These are phyloP conservation scores for Ctenodactylus gundi DNA, from an alignment of 2,113 vertebrate genomes.

Conservation along the genomic window DNA sequence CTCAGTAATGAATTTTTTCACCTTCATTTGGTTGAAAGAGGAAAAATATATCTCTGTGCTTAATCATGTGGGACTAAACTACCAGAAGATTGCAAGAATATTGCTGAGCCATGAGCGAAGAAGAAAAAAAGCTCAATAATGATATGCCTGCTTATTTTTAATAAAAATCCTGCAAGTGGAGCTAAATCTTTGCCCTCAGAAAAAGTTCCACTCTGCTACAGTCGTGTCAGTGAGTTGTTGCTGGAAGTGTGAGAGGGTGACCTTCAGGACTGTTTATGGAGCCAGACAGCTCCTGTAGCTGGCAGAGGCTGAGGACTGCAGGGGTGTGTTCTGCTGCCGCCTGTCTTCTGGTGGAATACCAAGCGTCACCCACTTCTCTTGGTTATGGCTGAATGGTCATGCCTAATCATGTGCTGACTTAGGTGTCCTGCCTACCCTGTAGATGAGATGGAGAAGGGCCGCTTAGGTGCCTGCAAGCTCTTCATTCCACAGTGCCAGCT, in stretches of 20 bases:
- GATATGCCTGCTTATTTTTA: slow-evolving; percentile 16
- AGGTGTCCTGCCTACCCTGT: not conserved
- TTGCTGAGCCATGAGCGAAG: slow-evolving; percentile 40
- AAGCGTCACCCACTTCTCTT: accelerated
- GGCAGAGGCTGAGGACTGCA: not conserved
- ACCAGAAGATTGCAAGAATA: not conserved
- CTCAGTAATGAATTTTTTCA: slow-evolving; percentile 22
- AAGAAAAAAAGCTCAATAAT: not conserved
- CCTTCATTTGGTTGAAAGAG: slow-evolving; percentile 37
- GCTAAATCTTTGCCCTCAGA: slow-evolving; percentile 5
- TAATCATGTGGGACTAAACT: slow-evolving; percentile 35
- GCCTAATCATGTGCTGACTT: not conserved
- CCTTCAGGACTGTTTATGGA: slow-evolving; percentile 30
- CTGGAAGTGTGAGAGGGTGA: not conserved
- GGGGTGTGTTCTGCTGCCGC: too few relatives aligned
- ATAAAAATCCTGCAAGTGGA: slow-evolving; percentile 21
- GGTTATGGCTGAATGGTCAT: not conserved
- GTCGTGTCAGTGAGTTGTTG: not conserved
- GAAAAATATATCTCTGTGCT: not conserved
- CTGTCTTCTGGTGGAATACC: not conserved
- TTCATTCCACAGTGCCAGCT: not conserved
- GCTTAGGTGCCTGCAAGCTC: not conserved
- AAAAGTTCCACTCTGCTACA: not conserved
- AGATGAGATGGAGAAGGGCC: not conserved
- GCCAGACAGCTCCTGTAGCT: not conserved